Conservation (phyloP, 1,140 invertebrate genomes). For the Heliconius himera region DNA sequence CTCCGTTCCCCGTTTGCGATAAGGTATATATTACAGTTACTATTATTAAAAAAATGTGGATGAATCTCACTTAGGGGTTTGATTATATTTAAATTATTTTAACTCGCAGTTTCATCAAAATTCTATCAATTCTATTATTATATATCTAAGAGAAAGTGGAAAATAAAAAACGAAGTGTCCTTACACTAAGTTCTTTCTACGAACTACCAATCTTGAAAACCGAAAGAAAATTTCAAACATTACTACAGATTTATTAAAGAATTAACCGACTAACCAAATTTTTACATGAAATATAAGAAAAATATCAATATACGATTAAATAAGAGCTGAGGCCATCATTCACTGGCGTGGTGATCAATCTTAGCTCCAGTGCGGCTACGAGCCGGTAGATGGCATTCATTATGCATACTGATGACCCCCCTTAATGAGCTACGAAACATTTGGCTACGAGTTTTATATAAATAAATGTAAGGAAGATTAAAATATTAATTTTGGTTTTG, state of each 20-base stretch:
- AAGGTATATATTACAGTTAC: too few species aligned
- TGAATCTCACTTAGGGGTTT: too few species aligned
- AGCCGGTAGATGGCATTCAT: slow-evolving; percentile 79
- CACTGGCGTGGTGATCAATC: slow-evolving; percentile 63
- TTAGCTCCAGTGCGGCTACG: slow-evolving; percentile 60
- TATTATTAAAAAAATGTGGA: too few species aligned
- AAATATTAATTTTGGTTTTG: not conserved
- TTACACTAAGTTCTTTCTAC: too few species aligned
- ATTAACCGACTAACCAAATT: not conserved
- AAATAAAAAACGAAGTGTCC: too few species aligned
- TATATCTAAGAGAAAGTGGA: too few species aligned
- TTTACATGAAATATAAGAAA: not conserved
- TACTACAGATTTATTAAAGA: not conserved
- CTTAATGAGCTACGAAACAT: slow-evolving; percentile 78
- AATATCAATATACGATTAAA: slow-evolving; percentile 6
- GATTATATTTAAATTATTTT: too few species aligned
- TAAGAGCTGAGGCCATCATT: slow-evolving; percentile 46
- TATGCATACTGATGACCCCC: slow-evolving; percentile 84
- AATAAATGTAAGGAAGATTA: not conserved
- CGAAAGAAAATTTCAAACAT: not conserved
- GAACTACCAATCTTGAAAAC: too few species aligned
- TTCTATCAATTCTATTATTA: too few species aligned
- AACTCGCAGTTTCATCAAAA: too few species aligned
- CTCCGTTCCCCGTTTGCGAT: too few species aligned
- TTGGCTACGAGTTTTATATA: slow-evolving; percentile 27